A percentile compares a stretch with the other conserved stretches of the same genome.
phyloP scores from a whole-genome alignment of 2,888 invertebrate genomes.

The Pseudococcus jackbeardsleyi region DNA sequence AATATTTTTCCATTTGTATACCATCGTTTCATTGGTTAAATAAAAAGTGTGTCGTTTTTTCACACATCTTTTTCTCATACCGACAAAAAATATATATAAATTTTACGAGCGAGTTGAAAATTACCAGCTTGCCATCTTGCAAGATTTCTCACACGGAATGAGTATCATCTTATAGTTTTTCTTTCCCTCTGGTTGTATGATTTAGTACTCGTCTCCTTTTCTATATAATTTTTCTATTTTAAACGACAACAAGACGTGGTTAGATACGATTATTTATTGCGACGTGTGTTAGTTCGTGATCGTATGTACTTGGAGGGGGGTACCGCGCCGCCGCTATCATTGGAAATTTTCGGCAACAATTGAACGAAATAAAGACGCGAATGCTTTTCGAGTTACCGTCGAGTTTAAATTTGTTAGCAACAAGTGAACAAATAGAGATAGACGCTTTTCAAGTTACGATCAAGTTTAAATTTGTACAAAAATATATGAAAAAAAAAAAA shows the following conservation, averaged over 20 bases:
- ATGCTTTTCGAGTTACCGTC: neutral
- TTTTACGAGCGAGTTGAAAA: slow-evolving; percentile 10
- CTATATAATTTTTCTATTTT: neutral
- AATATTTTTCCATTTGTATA: slow-evolving; percentile 10
- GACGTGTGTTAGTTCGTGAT: neutral
- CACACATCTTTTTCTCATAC: slow-evolving; percentile 5
- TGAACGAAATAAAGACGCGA: neutral
- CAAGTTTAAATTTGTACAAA: slow-evolving; percentile 10
- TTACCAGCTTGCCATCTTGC: slow-evolving; percentile 3
- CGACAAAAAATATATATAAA: neutral
- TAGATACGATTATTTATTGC: neutral
- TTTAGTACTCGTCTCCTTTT: neutral
- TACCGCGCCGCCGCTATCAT: neutral
- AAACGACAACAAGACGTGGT: neutral
- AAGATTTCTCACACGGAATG: slow-evolving; percentile 10
- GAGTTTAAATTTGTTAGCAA: neutral
- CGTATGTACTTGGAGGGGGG: neutral
- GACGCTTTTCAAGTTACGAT: slow-evolving; percentile 10
- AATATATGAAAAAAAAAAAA: neutral
- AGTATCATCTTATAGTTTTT: neutral
- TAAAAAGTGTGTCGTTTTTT: slow-evolving; percentile 1
- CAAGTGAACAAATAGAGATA: slow-evolving; percentile 10
- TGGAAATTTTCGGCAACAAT: neutral
- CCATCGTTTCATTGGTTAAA: slow-evolving; percentile 10
- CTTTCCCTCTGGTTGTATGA: neutral